These are phyloP conservation scores for Dynastes hyllus DNA, from an alignment of 2,888 invertebrate species.

Conservation along the genomic window DNA sequence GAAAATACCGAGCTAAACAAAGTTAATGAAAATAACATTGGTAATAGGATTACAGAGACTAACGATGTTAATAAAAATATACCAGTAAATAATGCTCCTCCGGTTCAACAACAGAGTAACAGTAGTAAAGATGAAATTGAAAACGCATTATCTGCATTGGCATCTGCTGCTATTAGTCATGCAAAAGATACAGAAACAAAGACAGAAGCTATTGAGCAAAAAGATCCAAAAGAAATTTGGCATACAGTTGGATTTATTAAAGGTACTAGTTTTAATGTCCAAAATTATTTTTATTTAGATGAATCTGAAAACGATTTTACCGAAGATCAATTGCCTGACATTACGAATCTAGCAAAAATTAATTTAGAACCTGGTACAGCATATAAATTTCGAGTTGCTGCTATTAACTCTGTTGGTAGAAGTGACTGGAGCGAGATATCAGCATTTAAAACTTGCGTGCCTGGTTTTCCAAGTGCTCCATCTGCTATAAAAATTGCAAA, in stretches of 20 bases:
- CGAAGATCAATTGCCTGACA: slow-evolving; percentile 82
- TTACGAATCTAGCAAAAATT: slow-evolving; percentile 79
- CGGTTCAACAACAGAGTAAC: slow-evolving; percentile 10
- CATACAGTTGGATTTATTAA: slow-evolving; percentile 95
- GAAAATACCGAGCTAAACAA: not conserved
- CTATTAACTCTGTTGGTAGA: slow-evolving; percentile 93
- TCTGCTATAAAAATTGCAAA: slow-evolving; percentile 99
- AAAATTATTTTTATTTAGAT: slow-evolving; percentile 78
- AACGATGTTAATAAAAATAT: slow-evolving; percentile 26
- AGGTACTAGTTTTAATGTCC: slow-evolving; percentile 86
- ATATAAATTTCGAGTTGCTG: slow-evolving; percentile 95
- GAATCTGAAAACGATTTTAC: slow-evolving; percentile 80
- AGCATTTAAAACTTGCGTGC: slow-evolving; percentile 96
- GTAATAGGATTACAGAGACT: not conserved
- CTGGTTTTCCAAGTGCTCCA: slow-evolving; percentile 97
- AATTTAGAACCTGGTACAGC: slow-evolving; percentile 81
- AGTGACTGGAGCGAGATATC: slow-evolving; percentile 95
- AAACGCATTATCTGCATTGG: slow-evolving; percentile 69
- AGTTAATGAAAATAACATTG: slow-evolving; percentile 23
- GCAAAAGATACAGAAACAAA: slow-evolving; percentile 57
- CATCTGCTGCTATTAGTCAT: slow-evolving; percentile 70
- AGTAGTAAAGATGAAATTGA: slow-evolving; percentile 51
- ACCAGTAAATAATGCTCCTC: not conserved
- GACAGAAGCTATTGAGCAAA: slow-evolving; percentile 39
- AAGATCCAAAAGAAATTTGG: slow-evolving; percentile 82